Base-by-base conservation (phyloP, 1,140 invertebrate species). In the Caenorhabditis remanei region DNA sequence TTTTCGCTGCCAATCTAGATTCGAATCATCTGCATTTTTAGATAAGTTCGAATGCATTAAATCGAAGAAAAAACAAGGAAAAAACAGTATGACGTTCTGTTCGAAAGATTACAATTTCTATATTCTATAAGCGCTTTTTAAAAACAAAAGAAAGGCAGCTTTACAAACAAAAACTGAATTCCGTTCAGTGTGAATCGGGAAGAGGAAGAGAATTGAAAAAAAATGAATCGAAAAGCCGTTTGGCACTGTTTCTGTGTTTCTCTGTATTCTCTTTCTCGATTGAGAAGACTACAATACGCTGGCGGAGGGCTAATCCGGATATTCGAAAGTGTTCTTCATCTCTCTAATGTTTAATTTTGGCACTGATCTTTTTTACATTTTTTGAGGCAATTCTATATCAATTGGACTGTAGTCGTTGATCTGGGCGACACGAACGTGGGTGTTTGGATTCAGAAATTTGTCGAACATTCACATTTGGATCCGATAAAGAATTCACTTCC, bases 271-370 rank as follows among this genome's bases (percentile, higher is more conserved):
- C 67, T 53, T 79, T 19, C 46, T 32, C 32, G 11, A 43, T 71
- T 40, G 46, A 71, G 53, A 79, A 79, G 46, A 21, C 46, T 79
- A 79, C 46, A 50, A 21, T 24, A 11, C 71, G n/a, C 43, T 79
- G 46, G 19, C 71, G 43, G 32, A 32, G 32, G 32, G 71, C 46
- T 79, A 79, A 79, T 79, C 71, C 71, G 71, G 71, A 79, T 79
- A 53, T 79, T 79, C 71, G 71, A 79, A 50, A 79, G 71, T 53
- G 71, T 79, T 79, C 71, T 79, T 48, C 46, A 50, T 79, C 71
- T 48, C 21, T 79, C n/a, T 7, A 71, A 46, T n/a, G 65, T 71
- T 43, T 71, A 71, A 71, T 8, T 67, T 79, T 79, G 71, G 43
- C 71, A 50, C 71, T 79, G 71, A 79, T 79, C 71, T 79, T n/a